phyloP scores from a whole-genome alignment of 30 jellyfish, hydroid and myxozoan genomes.

The Hydractinia echinata region DNA sequence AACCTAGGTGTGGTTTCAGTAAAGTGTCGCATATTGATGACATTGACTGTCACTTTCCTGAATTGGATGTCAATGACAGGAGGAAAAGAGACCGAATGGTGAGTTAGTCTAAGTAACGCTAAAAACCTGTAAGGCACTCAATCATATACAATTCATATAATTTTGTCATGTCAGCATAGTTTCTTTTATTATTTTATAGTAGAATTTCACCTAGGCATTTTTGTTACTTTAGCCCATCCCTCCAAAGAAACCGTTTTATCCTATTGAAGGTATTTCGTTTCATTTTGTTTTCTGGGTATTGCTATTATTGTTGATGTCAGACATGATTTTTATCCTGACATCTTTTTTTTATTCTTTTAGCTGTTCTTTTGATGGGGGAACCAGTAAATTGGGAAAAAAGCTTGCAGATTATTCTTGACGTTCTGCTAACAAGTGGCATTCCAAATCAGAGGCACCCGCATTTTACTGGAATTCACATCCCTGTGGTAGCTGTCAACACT shows the following conservation, averaged over 20 bases:
- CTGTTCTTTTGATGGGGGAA: constrained; percentile 85
- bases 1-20: constrained; percentile 77
- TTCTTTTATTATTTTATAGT: no score
- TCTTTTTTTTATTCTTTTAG: constrained; percentile 11
- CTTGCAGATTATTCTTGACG: constrained; percentile 72
- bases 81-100: constrained; percentile 57
- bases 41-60: constrained; percentile 57
- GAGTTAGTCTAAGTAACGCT: neutral
- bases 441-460: constrained; percentile 45
- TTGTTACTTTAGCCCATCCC: constrained; percentile 15
- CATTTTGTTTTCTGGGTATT: neutral
- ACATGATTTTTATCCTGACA: neutral
- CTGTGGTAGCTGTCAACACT: constrained; percentile 90
- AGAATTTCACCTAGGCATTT: no score
- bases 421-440: constrained; percentile 67
- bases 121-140: no score
- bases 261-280: constrained; percentile 26
- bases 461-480: constrained; percentile 44
- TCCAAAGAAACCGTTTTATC: constrained; percentile 29
- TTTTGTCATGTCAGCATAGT: no score
- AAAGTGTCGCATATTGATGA: constrained; percentile 75
- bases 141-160: no score
- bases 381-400: constrained; percentile 94
- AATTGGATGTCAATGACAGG: constrained; percentile 85
- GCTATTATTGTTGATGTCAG: neutral